phyloP scores from a whole-genome alignment of 2,797 vertebrate genomes.

The Melanogrammus aeglefinus region DNA sequence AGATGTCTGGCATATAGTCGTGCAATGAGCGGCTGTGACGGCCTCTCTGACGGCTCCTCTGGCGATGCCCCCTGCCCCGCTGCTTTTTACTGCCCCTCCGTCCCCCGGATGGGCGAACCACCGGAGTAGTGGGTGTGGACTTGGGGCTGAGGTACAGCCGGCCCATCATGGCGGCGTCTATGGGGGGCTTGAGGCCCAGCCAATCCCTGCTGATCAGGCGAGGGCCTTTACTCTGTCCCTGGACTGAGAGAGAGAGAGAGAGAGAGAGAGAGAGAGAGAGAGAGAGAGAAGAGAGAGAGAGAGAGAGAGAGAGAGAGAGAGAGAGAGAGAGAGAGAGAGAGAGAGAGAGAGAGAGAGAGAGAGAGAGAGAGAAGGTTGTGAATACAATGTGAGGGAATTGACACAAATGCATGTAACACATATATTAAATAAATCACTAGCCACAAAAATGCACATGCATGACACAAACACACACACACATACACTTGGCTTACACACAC shows the following conservation, averaged over 20 bases:
- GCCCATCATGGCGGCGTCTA: conserved; percentile 88
- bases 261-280: not conserved
- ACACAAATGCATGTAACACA: not conserved
- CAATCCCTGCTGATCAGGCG: conserved; percentile 77
- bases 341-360: not conserved
- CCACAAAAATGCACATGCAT: not conserved
- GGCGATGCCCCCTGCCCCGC: conserved; percentile 23
- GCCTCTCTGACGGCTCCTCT: conserved; percentile 25
- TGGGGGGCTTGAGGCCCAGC: conserved; percentile 73
- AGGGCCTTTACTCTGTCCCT: conserved; percentile 40
- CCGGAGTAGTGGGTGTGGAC: conserved; percentile 27
- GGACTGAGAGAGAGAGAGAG: conserved; percentile 33
- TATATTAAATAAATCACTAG: not conserved
- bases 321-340: not conserved
- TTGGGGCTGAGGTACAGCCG: conserved; percentile 73
- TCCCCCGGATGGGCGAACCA: not conserved
- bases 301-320: not conserved
- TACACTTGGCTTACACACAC: not conserved
- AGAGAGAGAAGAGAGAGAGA: not conserved
- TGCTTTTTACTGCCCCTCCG: conserved; percentile 43
- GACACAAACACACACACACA: not conserved
- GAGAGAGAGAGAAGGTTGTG: not conserved
- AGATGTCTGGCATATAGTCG: not conserved
- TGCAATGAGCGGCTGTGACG: conserved; percentile 39
- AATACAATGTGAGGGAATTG: not conserved